Conservation (phyloP, 2,797 vertebrate species). For the Poeciliopsis infans region DNA sequence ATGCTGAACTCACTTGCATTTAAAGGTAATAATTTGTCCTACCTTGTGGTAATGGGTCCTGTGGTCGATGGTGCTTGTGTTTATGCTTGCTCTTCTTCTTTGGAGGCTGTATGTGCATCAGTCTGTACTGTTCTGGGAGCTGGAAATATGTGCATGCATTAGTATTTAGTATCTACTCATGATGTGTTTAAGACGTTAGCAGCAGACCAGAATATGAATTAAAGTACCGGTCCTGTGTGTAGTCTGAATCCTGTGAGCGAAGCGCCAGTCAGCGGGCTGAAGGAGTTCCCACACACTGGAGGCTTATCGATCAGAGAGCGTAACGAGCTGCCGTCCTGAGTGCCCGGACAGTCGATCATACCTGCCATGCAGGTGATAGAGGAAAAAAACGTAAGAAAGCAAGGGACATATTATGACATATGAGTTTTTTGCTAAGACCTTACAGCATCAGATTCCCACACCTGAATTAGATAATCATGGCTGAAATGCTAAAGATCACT, state of each 20-base stretch:
- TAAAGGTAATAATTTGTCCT: constrained; percentile 2
- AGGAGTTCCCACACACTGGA: constrained; percentile 95
- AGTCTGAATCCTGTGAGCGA: constrained; percentile 95
- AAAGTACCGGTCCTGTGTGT: constrained; percentile 92
- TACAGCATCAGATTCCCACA: background rate
- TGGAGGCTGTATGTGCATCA: constrained; percentile 98
- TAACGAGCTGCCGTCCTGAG: constrained; percentile 94
- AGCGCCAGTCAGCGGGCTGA: constrained; percentile 93
- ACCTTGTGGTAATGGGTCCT: constrained; percentile 96
- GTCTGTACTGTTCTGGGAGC: constrained; percentile 95
- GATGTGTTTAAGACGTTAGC: background rate
- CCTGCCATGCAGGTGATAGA: constrained; percentile 66
- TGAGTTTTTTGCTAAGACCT: background rate
- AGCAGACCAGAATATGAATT: background rate
- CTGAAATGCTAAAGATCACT: background rate
- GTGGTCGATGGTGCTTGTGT: constrained; percentile 93
- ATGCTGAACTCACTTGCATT: background rate
- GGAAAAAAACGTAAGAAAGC: background rate
- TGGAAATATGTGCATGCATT: constrained; percentile 48
- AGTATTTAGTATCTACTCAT: background rate
- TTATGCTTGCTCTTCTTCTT: constrained; percentile 98
- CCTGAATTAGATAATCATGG: background rate
- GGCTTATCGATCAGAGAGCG: constrained; percentile 96
- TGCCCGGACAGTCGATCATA: constrained; percentile 96
- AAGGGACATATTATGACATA: background rate